Evolutionary conservation across 2,113 vertebrate species (phyloP).

Genomic region (Dolichallabes microphthalmus): DNA sequence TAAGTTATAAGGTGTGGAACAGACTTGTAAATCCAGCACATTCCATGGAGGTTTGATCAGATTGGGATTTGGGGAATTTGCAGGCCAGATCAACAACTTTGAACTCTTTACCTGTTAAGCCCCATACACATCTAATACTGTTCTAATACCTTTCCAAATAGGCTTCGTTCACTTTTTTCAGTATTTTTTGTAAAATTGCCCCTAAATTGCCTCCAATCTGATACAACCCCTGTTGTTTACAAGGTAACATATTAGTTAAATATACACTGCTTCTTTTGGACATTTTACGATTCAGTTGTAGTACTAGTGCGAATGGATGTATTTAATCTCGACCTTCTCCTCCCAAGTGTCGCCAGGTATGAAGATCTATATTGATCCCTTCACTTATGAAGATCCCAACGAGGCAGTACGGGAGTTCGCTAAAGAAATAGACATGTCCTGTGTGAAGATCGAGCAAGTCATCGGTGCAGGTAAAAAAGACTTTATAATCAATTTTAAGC

Average conservation of each 20-base stretch:
- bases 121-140: too few relatives aligned
- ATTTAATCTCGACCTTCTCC: conserved; percentile 42
- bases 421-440: conserved; percentile 94
- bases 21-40: too few relatives aligned
- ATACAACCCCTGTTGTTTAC: not conserved
- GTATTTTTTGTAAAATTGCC: too few relatives aligned
- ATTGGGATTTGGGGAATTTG: too few relatives aligned
- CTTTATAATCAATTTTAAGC: not conserved
- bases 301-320: not conserved
- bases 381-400: conserved; percentile 91
- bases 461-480: conserved; percentile 86
- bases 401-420: conserved; percentile 94
- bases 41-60: too few relatives aligned
- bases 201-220: not conserved
- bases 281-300: not conserved
- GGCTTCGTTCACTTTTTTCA: not conserved
- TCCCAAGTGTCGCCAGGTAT: conserved; percentile 89
- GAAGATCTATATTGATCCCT: conserved; percentile 97
- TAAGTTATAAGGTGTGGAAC: too few relatives aligned
- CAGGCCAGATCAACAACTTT: too few relatives aligned
- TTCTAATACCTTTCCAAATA: too few relatives aligned
- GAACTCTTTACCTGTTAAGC: too few relatives aligned
- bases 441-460: conserved; percentile 97
- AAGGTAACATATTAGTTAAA: not conserved
- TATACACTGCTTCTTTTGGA: not conserved